Evolutionary conservation across 2,888 invertebrate species (phyloP), one percentile per base, ranked within the genome.

Genomic region (Adineta ricciae): DNA sequence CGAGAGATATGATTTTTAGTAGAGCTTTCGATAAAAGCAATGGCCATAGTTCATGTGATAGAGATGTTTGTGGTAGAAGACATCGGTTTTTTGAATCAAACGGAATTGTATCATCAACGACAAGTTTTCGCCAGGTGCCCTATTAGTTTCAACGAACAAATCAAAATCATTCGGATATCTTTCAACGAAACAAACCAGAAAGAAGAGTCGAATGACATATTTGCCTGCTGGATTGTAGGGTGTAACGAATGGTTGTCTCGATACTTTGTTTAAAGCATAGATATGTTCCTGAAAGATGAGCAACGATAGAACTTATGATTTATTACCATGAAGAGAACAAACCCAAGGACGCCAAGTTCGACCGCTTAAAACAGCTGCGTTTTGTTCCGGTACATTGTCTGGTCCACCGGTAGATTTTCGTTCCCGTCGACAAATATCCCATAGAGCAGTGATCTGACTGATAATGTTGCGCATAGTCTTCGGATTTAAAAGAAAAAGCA

Each of bases 41-140:
- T 2, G 91, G 90, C 91, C 91, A 91, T 21, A 91, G 87, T 86
- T 91, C 91, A 86, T 90, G 88, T n/a, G 87, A 87, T 78, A 89
- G 87, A 19, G 88, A 87, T 2, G 90, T 90, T 54, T 88, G 87
- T 21, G 90, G 90, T 49, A 91, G 88, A 54, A 91, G 87, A 54
- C 89, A 87, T 11, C 87, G 87, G n/a, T 89, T 89, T 83, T 89
- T 88, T n/a, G 89, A 89, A 87, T 90, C 90, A 88, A 90, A 89
- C n/a, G 91, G 91, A 83, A 91, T 86, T 11, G 87, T 87, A 86
- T 91, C 91, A 87, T 91, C 91, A n/a, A 91, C 88, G 14, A 88
- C 87, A 9, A 91, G 87, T 87, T 91, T 91, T 49, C 91, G 88
- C 91, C 91, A 91, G 83, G 88, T 88, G 7, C 91, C 91, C 91